A percentile compares a stretch with the other conserved stretches of the same genome.
phyloP scores from a whole-genome alignment of 2,888 invertebrate species.

The Cinara cedri region DNA sequence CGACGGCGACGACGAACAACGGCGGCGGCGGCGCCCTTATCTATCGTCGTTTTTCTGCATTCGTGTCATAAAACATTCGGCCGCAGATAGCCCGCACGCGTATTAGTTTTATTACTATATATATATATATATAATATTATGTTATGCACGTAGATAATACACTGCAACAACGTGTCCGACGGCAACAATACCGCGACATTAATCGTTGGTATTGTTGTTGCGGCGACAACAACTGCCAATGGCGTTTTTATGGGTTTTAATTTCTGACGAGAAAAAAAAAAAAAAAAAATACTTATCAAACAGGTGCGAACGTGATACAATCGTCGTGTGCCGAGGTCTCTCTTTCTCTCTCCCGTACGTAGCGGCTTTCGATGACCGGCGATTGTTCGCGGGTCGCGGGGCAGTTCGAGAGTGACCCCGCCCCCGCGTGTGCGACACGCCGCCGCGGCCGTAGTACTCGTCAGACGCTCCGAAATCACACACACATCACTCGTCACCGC shows the following conservation, averaged over 20 bases:
- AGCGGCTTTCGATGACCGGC: background rate
- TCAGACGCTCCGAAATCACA: no score
- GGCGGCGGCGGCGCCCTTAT: constrained; percentile 42
- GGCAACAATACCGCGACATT: background rate
- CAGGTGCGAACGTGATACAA: constrained; percentile 52
- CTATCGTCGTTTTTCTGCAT: constrained; percentile 52
- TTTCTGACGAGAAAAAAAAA: background rate
- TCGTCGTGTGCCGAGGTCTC: no score
- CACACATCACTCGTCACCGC: no score
- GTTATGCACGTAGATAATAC: background rate
- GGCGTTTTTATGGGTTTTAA: constrained; percentile 11
- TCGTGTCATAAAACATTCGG: constrained; percentile 48
- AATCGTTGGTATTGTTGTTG: background rate
- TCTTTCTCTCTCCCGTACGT: background rate
- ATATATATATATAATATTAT: background rate
- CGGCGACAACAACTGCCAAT: no score
- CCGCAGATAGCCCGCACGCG: constrained; percentile 3
- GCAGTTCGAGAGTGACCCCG: background rate
- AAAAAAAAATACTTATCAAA: constrained; percentile 25
- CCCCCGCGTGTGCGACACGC: background rate
- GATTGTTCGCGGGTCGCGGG: background rate
- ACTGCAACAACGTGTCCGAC: background rate
- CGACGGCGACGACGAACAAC: constrained; percentile 15
- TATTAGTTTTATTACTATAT: constrained; percentile 9
- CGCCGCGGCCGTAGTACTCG: background rate